Evolutionary conservation across 92 coral and sea anemone genomes (phyloP), one percentile per base, ranked within the genome.

Genomic region (Zoanthus gigantus): DNA sequence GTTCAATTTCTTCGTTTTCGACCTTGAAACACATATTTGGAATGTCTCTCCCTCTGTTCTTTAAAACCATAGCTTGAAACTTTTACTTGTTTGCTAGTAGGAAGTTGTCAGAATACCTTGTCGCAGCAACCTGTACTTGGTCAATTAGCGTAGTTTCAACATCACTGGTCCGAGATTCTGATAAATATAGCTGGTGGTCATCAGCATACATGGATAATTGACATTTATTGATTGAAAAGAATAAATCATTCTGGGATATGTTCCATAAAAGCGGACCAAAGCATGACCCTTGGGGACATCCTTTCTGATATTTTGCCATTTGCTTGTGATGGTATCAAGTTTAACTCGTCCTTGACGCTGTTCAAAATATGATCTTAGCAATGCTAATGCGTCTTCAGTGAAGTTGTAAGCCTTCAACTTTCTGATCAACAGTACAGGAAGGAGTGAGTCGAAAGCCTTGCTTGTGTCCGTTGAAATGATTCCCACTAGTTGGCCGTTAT

Each of bases 391-490:
- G 52, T 34, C n/a, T 46, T 73, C 56, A 47, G 56, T 32, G 28
- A 73, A 73, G 17, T n/a, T n/a, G 52, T 73, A 37, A 3, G 77
- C 77, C 3, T 45, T n/a, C 0, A 73, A 50, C n/a, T 73, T 73
- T 5, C 53, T 73, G 0, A 73, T 10, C 77, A 73, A 80, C 78
- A 92, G 71, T 12, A 75, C 28, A 16, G 90, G 95, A 65, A 89
- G 91, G 77, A 92, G 12, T 9, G 95, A 92, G 79, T 89, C 95
- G 65, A 92, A 92, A 2, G 94, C 94, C 47, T 91, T 91, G 53
- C 86, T 87, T 86, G 88, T 88, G 56, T 87, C 89, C 10, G 84
- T 84, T 6, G 83, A 76, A 10, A 92, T 45, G 12, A 92, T 76
- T 8, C 63, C 90, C 18, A 76, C 84, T 30, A 88, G 74, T 16